phyloP scores from a whole-genome alignment of 2,888 invertebrate species.

The Ecliptopera silaceata region DNA sequence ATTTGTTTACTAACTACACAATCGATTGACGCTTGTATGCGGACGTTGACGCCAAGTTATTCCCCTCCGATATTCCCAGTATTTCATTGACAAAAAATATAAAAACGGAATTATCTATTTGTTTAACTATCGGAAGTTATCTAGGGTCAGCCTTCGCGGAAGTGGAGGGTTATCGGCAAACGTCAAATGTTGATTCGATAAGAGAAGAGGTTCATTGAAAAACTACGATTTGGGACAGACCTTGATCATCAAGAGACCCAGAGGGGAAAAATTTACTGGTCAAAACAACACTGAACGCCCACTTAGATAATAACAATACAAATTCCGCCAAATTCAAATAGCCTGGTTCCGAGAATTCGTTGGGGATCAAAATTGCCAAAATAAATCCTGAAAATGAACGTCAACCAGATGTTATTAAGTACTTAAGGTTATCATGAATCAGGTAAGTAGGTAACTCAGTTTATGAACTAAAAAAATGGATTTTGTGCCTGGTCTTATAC shows the following conservation, averaged over 20 bases:
- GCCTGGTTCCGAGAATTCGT: conserved; percentile 20
- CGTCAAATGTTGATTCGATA: conserved; percentile 25
- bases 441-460: too few relatives aligned
- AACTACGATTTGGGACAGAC: not conserved
- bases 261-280: not conserved
- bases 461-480: too few relatives aligned
- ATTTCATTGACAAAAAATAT: conserved; percentile 48
- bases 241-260: not conserved
- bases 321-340: conserved; percentile 19
- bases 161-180: conserved; percentile 53
- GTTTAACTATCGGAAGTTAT: conserved; percentile 52
- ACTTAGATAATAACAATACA: conserved; percentile 18
- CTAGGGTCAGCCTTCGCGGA: conserved; percentile 58
- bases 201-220: conserved; percentile 9
- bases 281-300: conserved; percentile 18
- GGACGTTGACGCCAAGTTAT: conserved; percentile 5
- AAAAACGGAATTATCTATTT: conserved; percentile 38
- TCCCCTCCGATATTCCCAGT: not conserved
- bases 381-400: conserved; percentile 23
- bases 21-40: not conserved
- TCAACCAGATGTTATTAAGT: too few relatives aligned
- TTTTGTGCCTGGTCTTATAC: too few relatives aligned
- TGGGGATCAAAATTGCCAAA: conserved; percentile 16
- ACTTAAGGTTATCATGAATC: too few relatives aligned
- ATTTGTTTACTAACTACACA: not conserved